Conservation (phyloP, 2,888 invertebrate species). For the Trichacis sp. region DNA sequence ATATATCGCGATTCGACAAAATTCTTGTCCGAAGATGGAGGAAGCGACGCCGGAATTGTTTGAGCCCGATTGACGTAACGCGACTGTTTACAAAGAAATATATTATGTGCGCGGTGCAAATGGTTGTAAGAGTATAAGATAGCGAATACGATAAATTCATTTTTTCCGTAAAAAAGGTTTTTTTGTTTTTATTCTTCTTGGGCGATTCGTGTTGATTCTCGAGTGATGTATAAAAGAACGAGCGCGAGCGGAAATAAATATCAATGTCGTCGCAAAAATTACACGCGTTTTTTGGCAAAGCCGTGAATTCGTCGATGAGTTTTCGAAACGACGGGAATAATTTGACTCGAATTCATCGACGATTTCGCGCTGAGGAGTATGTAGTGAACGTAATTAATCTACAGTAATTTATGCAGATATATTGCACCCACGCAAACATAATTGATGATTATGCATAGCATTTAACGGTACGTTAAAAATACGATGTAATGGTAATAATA, state of each 20-base stretch:
- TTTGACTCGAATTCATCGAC: neutral
- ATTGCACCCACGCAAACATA: too few species aligned
- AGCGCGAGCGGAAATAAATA: constrained; percentile 1
- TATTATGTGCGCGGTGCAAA: neutral
- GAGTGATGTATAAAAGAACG: neutral
- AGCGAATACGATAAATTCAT: neutral
- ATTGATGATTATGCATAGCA: too few species aligned
- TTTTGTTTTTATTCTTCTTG: too few species aligned
- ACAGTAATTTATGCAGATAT: constrained; percentile 6
- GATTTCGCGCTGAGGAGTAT: neutral
- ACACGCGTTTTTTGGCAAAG: neutral
- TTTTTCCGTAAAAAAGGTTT: neutral
- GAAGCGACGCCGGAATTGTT: neutral
- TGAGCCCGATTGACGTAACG: neutral
- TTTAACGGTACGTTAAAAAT: constrained; percentile 19
- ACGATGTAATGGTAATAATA: constrained; percentile 20
- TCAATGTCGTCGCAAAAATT: constrained; percentile 2
- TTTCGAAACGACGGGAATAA: too few species aligned
- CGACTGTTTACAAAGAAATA: too few species aligned
- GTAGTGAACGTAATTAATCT: neutral
- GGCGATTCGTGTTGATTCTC: too few species aligned
- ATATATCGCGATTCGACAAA: constrained; percentile 3
- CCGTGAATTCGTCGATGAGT: too few species aligned
- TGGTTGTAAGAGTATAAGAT: neutral
- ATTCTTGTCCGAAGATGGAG: neutral